Evolutionary conservation across 2,797 vertebrate genomes (phyloP), one percentile per base, ranked within the genome.

Genomic region (Loris lydekkerianus): DNA sequence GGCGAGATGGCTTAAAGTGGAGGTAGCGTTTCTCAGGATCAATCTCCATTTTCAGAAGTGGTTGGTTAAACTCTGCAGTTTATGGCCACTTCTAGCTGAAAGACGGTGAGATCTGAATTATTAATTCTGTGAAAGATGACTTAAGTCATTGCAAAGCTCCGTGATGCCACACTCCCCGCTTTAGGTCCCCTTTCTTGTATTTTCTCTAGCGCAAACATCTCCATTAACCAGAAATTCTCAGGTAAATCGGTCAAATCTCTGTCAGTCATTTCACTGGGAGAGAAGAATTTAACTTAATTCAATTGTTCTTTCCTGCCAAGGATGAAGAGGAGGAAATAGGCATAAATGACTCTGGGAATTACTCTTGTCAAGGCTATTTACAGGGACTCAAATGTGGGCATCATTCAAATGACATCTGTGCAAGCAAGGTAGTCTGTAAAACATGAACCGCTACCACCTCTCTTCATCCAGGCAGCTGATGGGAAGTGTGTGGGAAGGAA

Each of bases 71-170:
- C 91, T 82, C 93, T 86, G 91, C 93, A 85, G 91, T 94, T 89
- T 96, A 95, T 60, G 60, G 91, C 97, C 84, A 89, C 91, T 97
- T 96, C 96, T 83, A 81, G 77, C 91, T 37, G 89, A 93, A 93
- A 95, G 63, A 15, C 46, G 49, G 85, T 86, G 93, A 94, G 85
- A 81, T 90, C 93, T 97, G 95, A 97, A 97, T 97, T 97, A 98
- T 98, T 96, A 97, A 97, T 97, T 97, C 84, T 0, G 4, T 96
- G 96, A 97, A 95, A 96, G 91, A 97, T 82, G 96, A 96, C 91
- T 96, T 69, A 96, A 96, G 96, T 96, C 84, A 43, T 43, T 23
- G 17, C 91, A 58, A 80, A 92, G 91, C 91, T 94, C 91, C 29
- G 63, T 73, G 93, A 91, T 80, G 89, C 81, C 31, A 21, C 49